Percentiles rank a stretch among this genome's conserved stretches.
These are phyloP conservation scores for Tineola bisselliella DNA, from an alignment of 2,888 invertebrate species.

Conservation along the genomic window DNA sequence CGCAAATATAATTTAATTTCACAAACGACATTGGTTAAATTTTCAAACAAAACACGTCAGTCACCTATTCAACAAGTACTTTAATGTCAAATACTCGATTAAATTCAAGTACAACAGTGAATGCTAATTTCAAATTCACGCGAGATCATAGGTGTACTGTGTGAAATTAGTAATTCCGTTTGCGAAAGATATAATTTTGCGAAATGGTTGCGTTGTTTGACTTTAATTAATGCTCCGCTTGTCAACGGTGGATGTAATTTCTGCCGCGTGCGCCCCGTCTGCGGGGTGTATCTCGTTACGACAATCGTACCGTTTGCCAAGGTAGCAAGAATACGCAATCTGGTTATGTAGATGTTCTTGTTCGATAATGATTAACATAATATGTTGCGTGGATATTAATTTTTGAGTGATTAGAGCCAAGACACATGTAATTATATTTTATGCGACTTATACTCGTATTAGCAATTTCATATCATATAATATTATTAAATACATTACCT, in stretches of 20 bases:
- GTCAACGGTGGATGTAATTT: constrained; percentile 59
- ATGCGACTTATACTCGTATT: no score
- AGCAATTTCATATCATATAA: no score
- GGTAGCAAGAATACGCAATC: background rate
- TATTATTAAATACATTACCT: no score
- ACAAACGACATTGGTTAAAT: background rate
- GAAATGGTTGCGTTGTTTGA: constrained; percentile 58
- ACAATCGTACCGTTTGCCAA: constrained; percentile 31
- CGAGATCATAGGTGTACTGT: constrained; percentile 6
- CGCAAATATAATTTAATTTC: no score
- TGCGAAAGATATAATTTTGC: constrained; percentile 54
- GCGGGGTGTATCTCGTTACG: constrained; percentile 48
- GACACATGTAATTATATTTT: background rate
- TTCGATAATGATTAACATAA: background rate
- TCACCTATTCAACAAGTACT: background rate
- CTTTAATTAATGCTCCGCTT: constrained; percentile 64
- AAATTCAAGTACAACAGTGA: background rate
- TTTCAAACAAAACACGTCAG: background rate
- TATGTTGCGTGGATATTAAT: background rate
- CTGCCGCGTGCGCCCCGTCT: constrained; percentile 29
- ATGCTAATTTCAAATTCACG: constrained; percentile 24
- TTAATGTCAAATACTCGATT: background rate
- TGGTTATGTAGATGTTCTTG: background rate
- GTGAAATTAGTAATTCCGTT: constrained; percentile 43
- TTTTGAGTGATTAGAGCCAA: background rate